Evolutionary conservation across 2,888 invertebrate genomes (phyloP), one percentile per base, ranked within the genome.

Genomic region (Mesorhabditis sp.): DNA sequence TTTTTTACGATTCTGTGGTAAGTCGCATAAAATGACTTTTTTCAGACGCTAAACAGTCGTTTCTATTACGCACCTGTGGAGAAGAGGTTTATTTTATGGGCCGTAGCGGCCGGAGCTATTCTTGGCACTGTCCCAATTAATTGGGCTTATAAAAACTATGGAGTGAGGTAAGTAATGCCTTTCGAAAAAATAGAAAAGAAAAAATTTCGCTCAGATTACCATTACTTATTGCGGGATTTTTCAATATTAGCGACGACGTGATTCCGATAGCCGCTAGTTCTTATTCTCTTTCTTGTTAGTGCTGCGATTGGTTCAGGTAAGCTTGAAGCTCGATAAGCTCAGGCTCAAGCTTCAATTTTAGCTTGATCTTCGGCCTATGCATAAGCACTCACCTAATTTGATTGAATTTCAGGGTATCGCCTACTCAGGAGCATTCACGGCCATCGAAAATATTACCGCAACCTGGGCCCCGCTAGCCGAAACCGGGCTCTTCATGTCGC

Each of bases 381-480:
- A n/a, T n/a, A n/a, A n/a, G n/a, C 28, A 28, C 28, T 28, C 28
- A 28, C 28, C 28, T 28, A 28, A 28, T 28, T 28, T 28, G 28
- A 28, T 28, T 2, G 28, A 28, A 28, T 28, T 70, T 44, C 69
- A 78, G 74, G 79, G 79, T 44, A 71, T 79, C 58, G 74, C 76
- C n/a, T 79, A 78, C 67, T 72, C 76, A 5, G 79, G 78, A 42
- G 77, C 78, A 66, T 79, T 79, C 67, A 76, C 79, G 45, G 78
- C 78, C 13, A 80, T 80, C 63, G 80, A 79, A 65, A 72, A 79
- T 43, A 71, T 80, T 15, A 74, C 74, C 66, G 77, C 76, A 4
- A 68, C 82, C 63, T 83, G 83, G 83, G 83, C 82, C 41, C 80
- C 82, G 6, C 72, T 82, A 7, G 68, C 72, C 44, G 80, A 83